Evolutionary conservation across 2,113 vertebrate genomes (phyloP).

Genomic region (Tachysurus fulvidraco): DNA sequence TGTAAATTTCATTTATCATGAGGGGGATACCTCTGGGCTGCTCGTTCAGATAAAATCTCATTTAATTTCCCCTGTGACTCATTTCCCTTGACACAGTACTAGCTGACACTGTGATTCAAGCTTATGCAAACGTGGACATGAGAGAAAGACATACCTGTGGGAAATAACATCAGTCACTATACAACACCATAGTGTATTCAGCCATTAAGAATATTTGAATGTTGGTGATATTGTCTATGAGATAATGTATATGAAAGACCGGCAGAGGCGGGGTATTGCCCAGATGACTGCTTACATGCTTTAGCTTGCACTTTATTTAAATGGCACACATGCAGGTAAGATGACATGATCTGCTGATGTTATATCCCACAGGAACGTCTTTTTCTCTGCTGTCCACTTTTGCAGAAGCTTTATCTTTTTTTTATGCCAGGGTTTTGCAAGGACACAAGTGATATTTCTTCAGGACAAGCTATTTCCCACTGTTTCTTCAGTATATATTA

Average conservation of each 20-base stretch:
- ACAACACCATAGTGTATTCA: neutral
- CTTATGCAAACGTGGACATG: too few relatives aligned
- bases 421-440: neutral
- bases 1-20: slow-evolving; percentile 3
- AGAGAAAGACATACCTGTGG: too few relatives aligned
- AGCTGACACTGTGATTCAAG: slow-evolving; percentile 12
- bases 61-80: slow-evolving; percentile 43
- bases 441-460: slow-evolving; percentile 21
- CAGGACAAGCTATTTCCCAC: neutral
- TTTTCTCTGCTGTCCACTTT: neutral
- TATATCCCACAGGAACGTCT: neutral
- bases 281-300: neutral
- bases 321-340: neutral
- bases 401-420: neutral
- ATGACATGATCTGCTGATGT: neutral
- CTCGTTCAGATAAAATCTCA: slow-evolving; percentile 12
- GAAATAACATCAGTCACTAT: neutral
- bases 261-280: neutral
- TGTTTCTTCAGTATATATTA: slow-evolving; percentile 21
- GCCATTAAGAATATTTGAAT: neutral
- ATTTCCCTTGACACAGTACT: slow-evolving; percentile 2
- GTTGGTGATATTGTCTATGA: neutral
- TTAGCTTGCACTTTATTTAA: neutral
- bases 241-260: neutral
- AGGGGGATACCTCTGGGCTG: slow-evolving; percentile 2